These are phyloP conservation scores for Colletes gigas DNA, from an alignment of 1,140 invertebrate genomes.

Conservation along the genomic window DNA sequence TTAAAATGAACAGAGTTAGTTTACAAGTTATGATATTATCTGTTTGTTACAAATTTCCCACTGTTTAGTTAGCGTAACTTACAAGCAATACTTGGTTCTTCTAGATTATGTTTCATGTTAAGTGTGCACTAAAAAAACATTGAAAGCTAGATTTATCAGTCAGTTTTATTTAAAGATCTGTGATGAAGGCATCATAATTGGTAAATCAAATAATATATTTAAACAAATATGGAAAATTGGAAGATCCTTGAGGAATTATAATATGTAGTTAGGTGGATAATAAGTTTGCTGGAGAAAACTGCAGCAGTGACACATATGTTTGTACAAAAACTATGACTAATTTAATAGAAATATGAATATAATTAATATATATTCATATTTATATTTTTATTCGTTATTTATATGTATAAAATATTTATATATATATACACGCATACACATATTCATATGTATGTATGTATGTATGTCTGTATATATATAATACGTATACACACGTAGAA, in stretches of 20 bases:
- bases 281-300: constrained; percentile 60
- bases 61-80: not conserved
- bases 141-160: constrained; percentile 44
- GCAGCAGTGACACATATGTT: constrained; percentile 65
- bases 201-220: constrained; percentile 71
- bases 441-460: no score
- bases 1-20: not conserved
- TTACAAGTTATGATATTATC: not conserved
- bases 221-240: constrained; percentile 67
- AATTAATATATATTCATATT: constrained; percentile 37
- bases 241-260: constrained; percentile 50
- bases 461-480: constrained; percentile 63
- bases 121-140: constrained; percentile 23
- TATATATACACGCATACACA: no score
- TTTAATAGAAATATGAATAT: constrained; percentile 56
- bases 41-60: no score
- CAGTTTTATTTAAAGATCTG: constrained; percentile 70
- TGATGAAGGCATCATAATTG: constrained; percentile 60
- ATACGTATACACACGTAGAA: constrained; percentile 71
- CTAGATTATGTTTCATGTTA: not conserved
- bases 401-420: constrained; percentile 28
- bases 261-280: constrained; percentile 70
- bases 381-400: constrained; percentile 61
- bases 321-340: constrained; percentile 78
- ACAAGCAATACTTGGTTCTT: not conserved